These are phyloP conservation scores for Cheilinus undulatus DNA, from an alignment of 2,113 vertebrate genomes.

Conservation along the genomic window DNA sequence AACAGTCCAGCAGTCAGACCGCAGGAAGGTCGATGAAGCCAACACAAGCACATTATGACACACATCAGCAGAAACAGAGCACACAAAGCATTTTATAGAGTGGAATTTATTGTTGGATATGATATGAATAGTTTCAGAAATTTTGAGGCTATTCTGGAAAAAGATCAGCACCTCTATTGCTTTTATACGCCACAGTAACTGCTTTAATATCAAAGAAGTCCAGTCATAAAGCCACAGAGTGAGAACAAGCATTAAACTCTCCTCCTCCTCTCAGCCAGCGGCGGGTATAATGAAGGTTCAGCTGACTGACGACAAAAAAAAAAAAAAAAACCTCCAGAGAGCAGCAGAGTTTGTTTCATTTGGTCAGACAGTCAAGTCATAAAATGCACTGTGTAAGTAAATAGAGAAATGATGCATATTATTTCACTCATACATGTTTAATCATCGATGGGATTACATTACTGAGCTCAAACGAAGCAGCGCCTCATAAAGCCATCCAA, in stretches of 20 bases:
- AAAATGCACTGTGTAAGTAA: slow-evolving; percentile 25
- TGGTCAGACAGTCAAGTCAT: slow-evolving; percentile 21
- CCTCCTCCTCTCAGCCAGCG: background rate
- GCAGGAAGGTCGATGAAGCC: background rate
- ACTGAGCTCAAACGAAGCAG: slow-evolving; percentile 41
- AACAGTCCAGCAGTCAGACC: slow-evolving; percentile 25
- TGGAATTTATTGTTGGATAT: background rate
- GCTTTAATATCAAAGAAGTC: background rate
- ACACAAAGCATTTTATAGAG: background rate
- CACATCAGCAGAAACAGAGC: slow-evolving; percentile 8
- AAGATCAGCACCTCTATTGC: background rate
- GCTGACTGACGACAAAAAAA: slow-evolving; percentile 23
- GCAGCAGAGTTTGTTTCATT: slow-evolving; percentile 31
- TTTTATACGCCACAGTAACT: background rate
- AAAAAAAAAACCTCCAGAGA: slow-evolving; percentile 18
- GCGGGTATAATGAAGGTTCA: slow-evolving; percentile 28
- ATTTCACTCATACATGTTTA: slow-evolving; percentile 52
- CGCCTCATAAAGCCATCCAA: slow-evolving; percentile 29
- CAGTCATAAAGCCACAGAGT: background rate
- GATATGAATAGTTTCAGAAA: background rate
- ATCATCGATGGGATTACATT: slow-evolving; percentile 35
- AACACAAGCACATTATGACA: slow-evolving; percentile 5
- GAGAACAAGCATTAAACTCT: background rate
- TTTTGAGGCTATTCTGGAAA: background rate
- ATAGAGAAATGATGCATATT: slow-evolving; percentile 35